Conservation (phyloP, 2,888 invertebrate species). For the Cistogaster globosa region DNA sequence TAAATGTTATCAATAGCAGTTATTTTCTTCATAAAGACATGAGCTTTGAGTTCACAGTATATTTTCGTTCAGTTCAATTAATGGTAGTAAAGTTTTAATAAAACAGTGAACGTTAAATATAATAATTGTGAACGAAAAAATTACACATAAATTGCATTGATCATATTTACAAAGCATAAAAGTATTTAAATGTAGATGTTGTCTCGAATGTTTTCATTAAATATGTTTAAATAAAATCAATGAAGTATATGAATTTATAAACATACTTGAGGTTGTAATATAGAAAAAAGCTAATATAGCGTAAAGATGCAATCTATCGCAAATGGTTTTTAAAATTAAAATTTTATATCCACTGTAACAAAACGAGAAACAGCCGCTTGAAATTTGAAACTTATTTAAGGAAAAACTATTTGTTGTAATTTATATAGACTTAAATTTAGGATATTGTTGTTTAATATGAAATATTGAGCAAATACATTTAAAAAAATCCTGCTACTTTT, state of each 20-base stretch:
- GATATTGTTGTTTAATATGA: no score
- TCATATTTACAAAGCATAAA: not conserved
- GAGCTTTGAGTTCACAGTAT: constrained; percentile 24
- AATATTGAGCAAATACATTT: no score
- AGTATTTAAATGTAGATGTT: not conserved
- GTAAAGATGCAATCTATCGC: no score
- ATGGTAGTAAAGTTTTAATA: constrained; percentile 6
- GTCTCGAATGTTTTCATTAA: not conserved
- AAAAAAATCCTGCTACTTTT: no score
- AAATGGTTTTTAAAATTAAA: no score
- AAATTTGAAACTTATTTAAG: no score
- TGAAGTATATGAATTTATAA: not conserved
- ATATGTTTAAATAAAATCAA: not conserved
- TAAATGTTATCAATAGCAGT: constrained; percentile 46
- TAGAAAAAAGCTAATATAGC: no score
- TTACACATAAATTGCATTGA: not conserved
- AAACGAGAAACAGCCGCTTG: no score
- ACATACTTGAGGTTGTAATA: not conserved
- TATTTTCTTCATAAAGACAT: constrained; percentile 15
- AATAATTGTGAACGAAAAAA: not conserved
- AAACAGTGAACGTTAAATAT: not conserved
- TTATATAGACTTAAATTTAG: no score
- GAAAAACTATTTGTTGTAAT: no score
- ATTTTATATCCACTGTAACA: no score
- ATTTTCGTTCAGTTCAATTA: constrained; percentile 11